Conservation (phyloP, 1,140 invertebrate genomes). For the Drosophila serrata region DNA sequence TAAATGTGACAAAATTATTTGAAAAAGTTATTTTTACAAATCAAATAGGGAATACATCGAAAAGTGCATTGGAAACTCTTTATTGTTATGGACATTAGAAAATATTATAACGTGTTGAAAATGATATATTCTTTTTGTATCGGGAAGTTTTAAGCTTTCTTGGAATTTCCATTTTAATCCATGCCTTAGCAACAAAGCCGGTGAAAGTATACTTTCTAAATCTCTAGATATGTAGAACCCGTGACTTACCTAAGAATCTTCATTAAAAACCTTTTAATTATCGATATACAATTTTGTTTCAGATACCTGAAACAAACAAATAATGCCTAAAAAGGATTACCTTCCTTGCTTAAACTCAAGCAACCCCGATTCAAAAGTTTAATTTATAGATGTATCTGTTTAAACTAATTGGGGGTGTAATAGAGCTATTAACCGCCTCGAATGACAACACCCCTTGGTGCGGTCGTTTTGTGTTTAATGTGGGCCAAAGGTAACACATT, state of each 20-base stretch:
- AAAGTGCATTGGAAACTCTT: too few species aligned
- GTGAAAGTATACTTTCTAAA: background rate
- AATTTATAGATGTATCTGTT: conserved; percentile 25
- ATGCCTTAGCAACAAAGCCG: background rate
- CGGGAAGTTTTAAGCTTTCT: background rate
- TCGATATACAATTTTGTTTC: background rate
- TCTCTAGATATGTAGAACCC: too few species aligned
- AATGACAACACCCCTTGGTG: conserved; percentile 50
- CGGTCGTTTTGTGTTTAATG: conserved; percentile 47
- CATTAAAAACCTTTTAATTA: background rate
- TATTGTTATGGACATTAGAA: too few species aligned
- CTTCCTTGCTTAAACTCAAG: background rate
- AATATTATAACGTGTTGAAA: background rate
- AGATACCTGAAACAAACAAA: background rate
- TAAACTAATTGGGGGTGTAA: conserved; percentile 78
- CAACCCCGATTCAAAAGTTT: background rate
- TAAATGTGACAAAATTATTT: background rate
- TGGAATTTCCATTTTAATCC: background rate
- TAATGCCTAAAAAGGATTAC: background rate
- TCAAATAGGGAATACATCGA: too few species aligned
- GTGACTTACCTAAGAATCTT: background rate
- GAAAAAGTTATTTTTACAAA: background rate
- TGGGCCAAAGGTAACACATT: conserved; percentile 76
- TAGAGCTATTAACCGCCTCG: conserved; percentile 62
- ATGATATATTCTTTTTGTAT: background rate